Evolutionary conservation across 2,797 vertebrate genomes (phyloP), one percentile per base, ranked within the genome.

Genomic region (Gastrophryne carolinensis): DNA sequence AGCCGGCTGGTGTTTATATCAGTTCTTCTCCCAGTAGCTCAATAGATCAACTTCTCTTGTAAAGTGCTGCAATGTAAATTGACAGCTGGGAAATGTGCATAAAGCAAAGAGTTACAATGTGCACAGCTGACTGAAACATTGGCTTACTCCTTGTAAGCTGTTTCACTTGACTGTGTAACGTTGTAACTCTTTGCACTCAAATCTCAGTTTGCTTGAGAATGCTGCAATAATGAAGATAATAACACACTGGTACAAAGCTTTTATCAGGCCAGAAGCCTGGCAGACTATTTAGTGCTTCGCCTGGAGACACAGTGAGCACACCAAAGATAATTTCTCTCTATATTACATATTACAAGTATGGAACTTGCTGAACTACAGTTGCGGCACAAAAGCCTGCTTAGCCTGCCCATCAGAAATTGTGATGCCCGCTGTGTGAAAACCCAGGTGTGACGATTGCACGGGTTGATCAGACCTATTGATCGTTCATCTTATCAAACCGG

Each of bases 51-150:
- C 75, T 78, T 72, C 75, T 78, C 75, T 78, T 78, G 75, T 78
- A 71, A 78, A 78, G 75, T 78, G 68, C 60, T 72, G 75, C 75
- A 78, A 78, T 78, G 75, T 78, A 78, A 78, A 78, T 78, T 78
- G 75, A 78, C 75, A 78, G 75, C 68, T 78, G 75, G 75, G 75
- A 78, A 78, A 72, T 78, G 75, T 78, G 75, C 75, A 78, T 78
- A 78, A 78, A 78, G 75, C 75, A 78, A 66, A 78, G 75, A 78
- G 68, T 78, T 78, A 78, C 75, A 78, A 72, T 78, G 75, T 72
- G 75, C 75, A 78, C 75, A 72, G 75, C 75, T 78, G 75, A 78
- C 75, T 78, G 68, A 65, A 78, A 78, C 75, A 72, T 72, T 58
- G 75, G 39, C 58, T 78, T 72, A 41, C 49, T 77, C 27, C 75